Evolutionary conservation across 2,113 vertebrate species (phyloP), one percentile per base, ranked within the genome.

Genomic region (Anseranas semipalmata): DNA sequence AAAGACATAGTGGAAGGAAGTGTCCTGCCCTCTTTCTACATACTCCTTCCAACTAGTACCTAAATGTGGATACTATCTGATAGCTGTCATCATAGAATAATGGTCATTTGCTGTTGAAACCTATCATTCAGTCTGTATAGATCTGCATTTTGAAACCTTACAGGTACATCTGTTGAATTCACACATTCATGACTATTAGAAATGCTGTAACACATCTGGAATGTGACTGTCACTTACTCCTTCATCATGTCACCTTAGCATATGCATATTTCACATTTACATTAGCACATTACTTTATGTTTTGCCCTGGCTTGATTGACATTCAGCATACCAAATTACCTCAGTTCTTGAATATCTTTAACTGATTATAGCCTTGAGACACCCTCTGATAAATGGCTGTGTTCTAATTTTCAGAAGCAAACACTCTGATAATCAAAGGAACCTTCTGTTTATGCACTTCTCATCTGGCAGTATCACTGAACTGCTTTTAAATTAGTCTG

Each of bases 331-430:
- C n/a, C 84, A 97, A 97, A 97, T 96, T 96, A 85, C 77, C 62
- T 93, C 87, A 35, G 46, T 55, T 96, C 86, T 94, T 95, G 86
- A 97, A 97, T 96, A 93, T 94, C 85, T 97, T 97, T 91, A 94
- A 96, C 93, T 96, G 95, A 97, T 97, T 97, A 86, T 96, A 97
- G 91, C 89, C 71, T 93, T 86, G 85, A 97, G 94, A 96, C 66
- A 96, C 56, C 17, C 28, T 68, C 55, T 94, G 83, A 95, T 95
- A 97, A 94, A 85, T 96, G 85, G 39, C 37, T 90, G 55, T 66
- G 39, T 41, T 96, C 76, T 97, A 94, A 97, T 97, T 98, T 97
- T 97, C 81, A 96, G 91, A 95, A 95, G 90, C 71, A 97, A 97
- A 96, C 94, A 96, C 55, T 95, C 88, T 83, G 60, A 79, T 96